Base-by-base conservation (phyloP, 1,140 invertebrate species). In the Chironomus tepperi region DNA sequence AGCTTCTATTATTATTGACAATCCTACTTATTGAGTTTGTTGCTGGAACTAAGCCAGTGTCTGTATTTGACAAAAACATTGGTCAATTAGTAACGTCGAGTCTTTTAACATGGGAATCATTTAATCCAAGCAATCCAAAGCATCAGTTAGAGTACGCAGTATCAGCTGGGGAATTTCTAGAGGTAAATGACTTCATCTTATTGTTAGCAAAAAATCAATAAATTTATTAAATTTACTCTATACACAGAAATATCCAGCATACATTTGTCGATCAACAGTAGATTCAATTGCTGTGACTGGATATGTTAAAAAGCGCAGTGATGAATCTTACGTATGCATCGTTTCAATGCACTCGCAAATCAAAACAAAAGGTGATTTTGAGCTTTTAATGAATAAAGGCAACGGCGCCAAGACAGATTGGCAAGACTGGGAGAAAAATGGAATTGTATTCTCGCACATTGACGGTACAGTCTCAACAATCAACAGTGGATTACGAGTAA, bases 341-440 rank as follows among this genome's bases (percentile, higher is more conserved):
- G 88, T 92, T 6, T 87, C 89, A 8, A 81, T 87, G 42, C 84
- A 86, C 74, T 86, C 86, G n/a, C 84, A 80, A 74, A 87, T 87
- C 7, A 84, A 86, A 70, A 83, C 83, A 34, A 87, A 90, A 76
- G 81, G 86, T 0, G 82, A 84, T 42, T 93, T 91, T 79, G 90
- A 94, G 78, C 84, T 93, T 3, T 81, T 93, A 12, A 87, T 91
- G 78, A 94, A 93, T 81, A 86, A 90, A 73, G 90, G 93, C 76
- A 87, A 88, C 74, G 88, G 90, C n/a, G 90, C 89, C 0, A 84
- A 90, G 64, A 83, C 93, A 0, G 87, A 84, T 74, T 94, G 92
- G 92, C 83, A 86, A 7, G 79, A 83, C 9, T 93, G 91, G 89
- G 82, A 86, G 75, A 91, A 89, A 79, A 91, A 87, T 78, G 85